Evolutionary conservation across 2,113 vertebrate species (phyloP).

Genomic region (Penelope pileata): DNA sequence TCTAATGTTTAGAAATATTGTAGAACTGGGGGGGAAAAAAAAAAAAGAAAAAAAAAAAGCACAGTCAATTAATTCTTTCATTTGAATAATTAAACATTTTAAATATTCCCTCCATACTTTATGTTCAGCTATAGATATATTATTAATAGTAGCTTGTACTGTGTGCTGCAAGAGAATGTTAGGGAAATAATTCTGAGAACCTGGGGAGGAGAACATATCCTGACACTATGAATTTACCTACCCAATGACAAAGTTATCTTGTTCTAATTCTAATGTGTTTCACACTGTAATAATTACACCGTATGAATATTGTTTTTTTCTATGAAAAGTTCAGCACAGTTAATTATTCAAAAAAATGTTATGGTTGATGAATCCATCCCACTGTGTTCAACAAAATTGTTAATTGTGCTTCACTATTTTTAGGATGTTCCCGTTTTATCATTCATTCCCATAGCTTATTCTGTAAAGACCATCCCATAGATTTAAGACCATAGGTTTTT

Average conservation of each 20-base stretch:
- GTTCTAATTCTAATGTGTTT: background rate
- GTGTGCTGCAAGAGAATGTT: slow-evolving; percentile 45
- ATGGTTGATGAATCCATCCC: slow-evolving; percentile 16
- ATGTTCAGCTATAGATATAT: slow-evolving; percentile 53
- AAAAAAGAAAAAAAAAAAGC: slow-evolving; percentile 31
- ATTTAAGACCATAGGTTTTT: background rate
- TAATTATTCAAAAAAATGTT: slow-evolving; percentile 15
- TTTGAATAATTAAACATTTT: slow-evolving; percentile 77
- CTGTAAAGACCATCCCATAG: background rate
- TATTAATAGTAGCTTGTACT: slow-evolving; percentile 63
- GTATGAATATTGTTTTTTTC: background rate
- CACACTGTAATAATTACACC: background rate
- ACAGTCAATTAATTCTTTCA: slow-evolving; percentile 62
- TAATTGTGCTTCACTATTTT: background rate
- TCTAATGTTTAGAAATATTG: slow-evolving; percentile 38
- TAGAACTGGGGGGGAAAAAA: slow-evolving; percentile 32
- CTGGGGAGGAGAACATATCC: slow-evolving; percentile 24
- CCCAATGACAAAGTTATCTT: slow-evolving; percentile 9
- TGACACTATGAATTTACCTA: slow-evolving; percentile 29
- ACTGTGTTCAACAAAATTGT: slow-evolving; percentile 15
- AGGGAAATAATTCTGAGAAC: slow-evolving; percentile 40
- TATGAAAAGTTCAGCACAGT: slow-evolving; percentile 26
- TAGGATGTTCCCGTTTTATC: background rate
- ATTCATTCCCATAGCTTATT: background rate
- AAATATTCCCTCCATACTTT: slow-evolving; percentile 68